phyloP scores from a whole-genome alignment of 2,113 vertebrate genomes.

The Ellobius talpinus region DNA sequence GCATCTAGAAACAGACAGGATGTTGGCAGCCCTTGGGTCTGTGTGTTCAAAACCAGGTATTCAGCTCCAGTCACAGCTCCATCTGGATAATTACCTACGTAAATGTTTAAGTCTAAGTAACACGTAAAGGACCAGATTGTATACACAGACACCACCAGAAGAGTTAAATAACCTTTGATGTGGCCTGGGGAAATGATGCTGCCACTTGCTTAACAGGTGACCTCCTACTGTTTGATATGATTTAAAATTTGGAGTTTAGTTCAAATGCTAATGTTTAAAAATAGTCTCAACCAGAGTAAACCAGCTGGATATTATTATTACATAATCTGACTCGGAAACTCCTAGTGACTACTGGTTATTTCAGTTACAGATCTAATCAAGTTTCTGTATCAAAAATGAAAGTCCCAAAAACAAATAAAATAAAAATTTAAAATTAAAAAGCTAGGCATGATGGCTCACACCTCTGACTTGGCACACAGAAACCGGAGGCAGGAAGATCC shows the following conservation, averaged over 20 bases:
- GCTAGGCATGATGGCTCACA: too few species aligned
- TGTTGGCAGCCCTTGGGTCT: background rate
- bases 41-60: constrained; percentile 34
- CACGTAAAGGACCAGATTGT: background rate
- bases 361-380: constrained; percentile 31
- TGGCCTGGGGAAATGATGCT: background rate
- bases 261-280: background rate
- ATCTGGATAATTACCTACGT: background rate
- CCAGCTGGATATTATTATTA: constrained; percentile 6
- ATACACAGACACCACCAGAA: background rate
- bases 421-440: background rate
- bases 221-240: background rate
- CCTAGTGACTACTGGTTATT: background rate
- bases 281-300: background rate
- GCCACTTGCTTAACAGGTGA: background rate
- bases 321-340: background rate
- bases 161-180: background rate
- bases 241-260: background rate
- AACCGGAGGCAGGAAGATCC: background rate
- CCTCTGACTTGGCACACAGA: background rate
- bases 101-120: constrained; percentile 34
- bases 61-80: background rate
- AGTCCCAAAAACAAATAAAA: background rate
- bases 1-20: constrained; percentile 32
- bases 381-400: background rate